phyloP scores from a whole-genome alignment of 2,888 invertebrate species.

The Agriotes lineatus region DNA sequence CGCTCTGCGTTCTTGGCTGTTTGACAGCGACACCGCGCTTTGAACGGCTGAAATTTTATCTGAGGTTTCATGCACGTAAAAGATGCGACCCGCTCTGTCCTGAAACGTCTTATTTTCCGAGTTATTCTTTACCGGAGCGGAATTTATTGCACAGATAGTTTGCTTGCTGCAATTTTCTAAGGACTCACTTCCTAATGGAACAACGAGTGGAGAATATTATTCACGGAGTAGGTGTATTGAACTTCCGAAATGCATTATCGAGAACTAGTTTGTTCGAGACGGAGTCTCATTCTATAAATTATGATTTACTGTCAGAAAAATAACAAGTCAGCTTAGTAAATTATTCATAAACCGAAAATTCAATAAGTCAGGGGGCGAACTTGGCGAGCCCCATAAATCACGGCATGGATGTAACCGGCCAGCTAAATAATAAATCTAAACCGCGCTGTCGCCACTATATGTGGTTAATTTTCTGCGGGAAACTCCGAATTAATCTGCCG shows the following conservation, averaged over 20 bases:
- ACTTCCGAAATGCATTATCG: neutral
- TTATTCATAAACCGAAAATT: conserved; percentile 35
- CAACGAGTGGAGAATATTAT: too few species aligned
- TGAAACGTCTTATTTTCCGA: conserved; percentile 6
- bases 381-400: conserved; percentile 18
- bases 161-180: conserved; percentile 3
- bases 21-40: conserved; percentile 11
- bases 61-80: neutral
- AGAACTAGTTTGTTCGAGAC: neutral
- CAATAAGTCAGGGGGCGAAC: conserved; percentile 25
- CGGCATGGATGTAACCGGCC: neutral
- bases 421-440: conserved; percentile 29
- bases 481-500: neutral
- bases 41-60: conserved; percentile 19
- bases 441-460: conserved; percentile 3
- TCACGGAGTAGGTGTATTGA: too few species aligned
- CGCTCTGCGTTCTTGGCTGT: conserved; percentile 9
- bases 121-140: conserved; percentile 4
- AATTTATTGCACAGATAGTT: conserved; percentile 12
- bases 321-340: conserved; percentile 26
- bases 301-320: conserved; percentile 11
- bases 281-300: too few species aligned
- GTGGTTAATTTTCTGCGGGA: neutral
- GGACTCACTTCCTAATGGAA: neutral
- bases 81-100: neutral